phyloP scores from a whole-genome alignment of 2,113 vertebrate species.

The Sprattus sprattus region DNA sequence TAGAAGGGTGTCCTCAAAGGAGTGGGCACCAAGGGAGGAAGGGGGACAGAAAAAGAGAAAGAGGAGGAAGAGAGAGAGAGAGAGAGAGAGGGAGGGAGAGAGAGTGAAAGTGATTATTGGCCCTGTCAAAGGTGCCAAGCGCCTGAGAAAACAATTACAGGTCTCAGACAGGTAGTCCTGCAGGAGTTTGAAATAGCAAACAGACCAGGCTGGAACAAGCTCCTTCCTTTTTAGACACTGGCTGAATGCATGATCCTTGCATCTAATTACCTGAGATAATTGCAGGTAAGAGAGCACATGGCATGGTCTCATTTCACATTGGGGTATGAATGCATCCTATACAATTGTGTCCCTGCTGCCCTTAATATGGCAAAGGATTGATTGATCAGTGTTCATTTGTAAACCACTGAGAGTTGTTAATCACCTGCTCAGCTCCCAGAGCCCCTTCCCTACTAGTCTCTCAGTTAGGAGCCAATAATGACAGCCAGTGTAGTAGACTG shows the following conservation, averaged over 20 bases:
- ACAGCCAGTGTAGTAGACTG: neutral
- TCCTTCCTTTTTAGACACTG: neutral
- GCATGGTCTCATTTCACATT: neutral
- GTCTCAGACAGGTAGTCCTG: slow-evolving; percentile 5
- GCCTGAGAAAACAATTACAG: slow-evolving; percentile 18
- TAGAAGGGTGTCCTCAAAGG: neutral
- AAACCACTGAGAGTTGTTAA: neutral
- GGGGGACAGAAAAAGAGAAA: neutral
- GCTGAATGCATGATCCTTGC: neutral
- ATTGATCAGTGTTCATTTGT: neutral
- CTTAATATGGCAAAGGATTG: neutral
- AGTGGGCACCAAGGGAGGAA: neutral
- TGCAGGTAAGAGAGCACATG: neutral
- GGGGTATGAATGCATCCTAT: neutral
- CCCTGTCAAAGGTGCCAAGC: slow-evolving; percentile 27
- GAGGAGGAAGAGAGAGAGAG: slow-evolving; percentile 4
- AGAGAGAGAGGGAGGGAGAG: neutral
- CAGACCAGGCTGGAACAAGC: neutral
- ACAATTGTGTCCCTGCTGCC: neutral
- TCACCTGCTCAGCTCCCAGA: neutral
- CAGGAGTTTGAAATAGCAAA: slow-evolving; percentile 3
- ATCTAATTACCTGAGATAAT: slow-evolving; percentile 3
- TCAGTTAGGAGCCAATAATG: neutral
- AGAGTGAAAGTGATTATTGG: slow-evolving; percentile 18
- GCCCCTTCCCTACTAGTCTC: neutral